phyloP scores from a whole-genome alignment of 2,113 vertebrate genomes.

The Sturnira hondurensis region DNA sequence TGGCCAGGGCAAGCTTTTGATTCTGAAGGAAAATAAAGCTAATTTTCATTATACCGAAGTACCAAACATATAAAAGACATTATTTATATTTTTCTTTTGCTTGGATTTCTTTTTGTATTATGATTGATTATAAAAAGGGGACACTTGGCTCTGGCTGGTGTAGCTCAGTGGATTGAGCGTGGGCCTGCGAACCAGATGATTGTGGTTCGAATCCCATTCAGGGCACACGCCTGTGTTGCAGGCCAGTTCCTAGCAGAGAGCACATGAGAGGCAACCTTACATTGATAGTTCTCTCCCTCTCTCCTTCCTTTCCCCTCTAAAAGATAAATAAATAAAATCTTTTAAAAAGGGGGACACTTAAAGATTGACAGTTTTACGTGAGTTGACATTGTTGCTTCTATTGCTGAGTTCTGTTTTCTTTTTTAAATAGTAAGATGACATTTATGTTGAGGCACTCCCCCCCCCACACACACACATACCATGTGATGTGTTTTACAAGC shows the following conservation, averaged over 20 bases:
- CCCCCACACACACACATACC: not conserved
- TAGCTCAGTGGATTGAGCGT: too few relatives aligned
- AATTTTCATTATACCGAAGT: constrained; percentile 18
- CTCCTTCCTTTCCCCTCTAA: too few relatives aligned
- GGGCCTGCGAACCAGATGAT: too few relatives aligned
- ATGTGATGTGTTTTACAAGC: not conserved
- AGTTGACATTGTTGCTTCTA: constrained; percentile 16
- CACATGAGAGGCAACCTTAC: too few relatives aligned
- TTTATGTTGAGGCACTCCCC: not conserved
- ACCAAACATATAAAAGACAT: not conserved
- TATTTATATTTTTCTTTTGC: constrained; percentile 10
- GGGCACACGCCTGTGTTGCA: too few relatives aligned
- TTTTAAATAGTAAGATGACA: not conserved
- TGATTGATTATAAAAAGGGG: not conserved
- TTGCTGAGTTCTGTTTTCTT: constrained; percentile 35
- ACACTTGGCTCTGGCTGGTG: too few relatives aligned
- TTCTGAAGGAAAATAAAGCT: not conserved
- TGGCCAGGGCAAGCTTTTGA: too few relatives aligned
- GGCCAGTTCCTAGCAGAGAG: too few relatives aligned
- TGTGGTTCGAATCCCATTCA: too few relatives aligned
- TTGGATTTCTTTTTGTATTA: constrained; percentile 44
- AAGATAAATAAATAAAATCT: too few relatives aligned
- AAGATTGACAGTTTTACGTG: constrained; percentile 41
- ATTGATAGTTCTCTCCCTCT: too few relatives aligned
- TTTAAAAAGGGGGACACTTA: not conserved